These are phyloP conservation scores for Pomacea canaliculata DNA, from an alignment of 2,888 invertebrate genomes.

Conservation along the genomic window DNA sequence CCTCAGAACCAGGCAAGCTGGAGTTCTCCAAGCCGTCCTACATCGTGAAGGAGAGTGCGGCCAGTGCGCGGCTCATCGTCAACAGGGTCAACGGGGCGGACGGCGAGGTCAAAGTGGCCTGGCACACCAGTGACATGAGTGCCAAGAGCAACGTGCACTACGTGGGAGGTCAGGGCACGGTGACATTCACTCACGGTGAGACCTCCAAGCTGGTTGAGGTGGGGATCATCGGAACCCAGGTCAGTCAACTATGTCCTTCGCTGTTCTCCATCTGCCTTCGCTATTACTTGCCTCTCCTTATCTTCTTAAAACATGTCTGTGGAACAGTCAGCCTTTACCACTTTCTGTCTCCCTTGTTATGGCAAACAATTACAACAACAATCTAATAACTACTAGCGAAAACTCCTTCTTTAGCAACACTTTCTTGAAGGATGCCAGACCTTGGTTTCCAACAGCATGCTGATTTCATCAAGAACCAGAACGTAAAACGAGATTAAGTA, in stretches of 20 bases:
- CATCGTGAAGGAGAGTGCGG: constrained; percentile 74
- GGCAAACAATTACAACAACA: background rate
- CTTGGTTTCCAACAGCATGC: too few relatives aligned
- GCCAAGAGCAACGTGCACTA: constrained; percentile 74
- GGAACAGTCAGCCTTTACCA: too few relatives aligned
- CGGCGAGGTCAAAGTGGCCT: constrained; percentile 72
- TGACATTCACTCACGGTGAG: constrained; percentile 70
- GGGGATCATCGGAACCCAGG: constrained; percentile 73
- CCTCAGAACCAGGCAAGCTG: constrained; percentile 73
- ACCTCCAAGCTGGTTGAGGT: constrained; percentile 73
- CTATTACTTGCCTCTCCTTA: constrained; percentile 5
- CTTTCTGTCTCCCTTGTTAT: constrained; percentile 7
- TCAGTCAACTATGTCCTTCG: constrained; percentile 24
- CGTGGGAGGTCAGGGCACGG: constrained; percentile 72
- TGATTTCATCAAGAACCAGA: too few relatives aligned
- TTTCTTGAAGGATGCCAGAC: too few relatives aligned
- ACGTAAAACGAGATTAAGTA: too few relatives aligned
- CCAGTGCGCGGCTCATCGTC: constrained; percentile 71
- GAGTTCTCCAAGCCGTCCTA: constrained; percentile 74
- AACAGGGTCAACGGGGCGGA: constrained; percentile 73
- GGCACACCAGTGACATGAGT: constrained; percentile 74
- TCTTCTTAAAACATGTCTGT: constrained; percentile 3
- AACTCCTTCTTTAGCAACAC: too few relatives aligned
- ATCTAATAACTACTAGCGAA: too few relatives aligned
- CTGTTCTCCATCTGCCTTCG: background rate